Conservation (phyloP, 2,113 vertebrate genomes). For the Pleuronectes platessa region DNA sequence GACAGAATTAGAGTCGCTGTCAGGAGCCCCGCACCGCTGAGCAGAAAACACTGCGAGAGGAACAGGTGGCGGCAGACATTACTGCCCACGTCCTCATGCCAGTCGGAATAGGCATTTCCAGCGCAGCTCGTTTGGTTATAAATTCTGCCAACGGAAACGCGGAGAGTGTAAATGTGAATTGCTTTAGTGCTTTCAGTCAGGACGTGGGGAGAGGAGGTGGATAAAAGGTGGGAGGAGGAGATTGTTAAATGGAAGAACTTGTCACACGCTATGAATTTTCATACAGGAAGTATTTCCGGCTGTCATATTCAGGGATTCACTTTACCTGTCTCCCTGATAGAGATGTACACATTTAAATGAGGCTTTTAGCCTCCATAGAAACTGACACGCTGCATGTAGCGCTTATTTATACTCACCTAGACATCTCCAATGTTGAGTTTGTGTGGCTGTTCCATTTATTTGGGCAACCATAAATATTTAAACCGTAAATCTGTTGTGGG, state of each 20-base stretch:
- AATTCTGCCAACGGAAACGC: slow-evolving; percentile 54
- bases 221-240: slow-evolving; percentile 28
- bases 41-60: slow-evolving; percentile 54
- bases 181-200: slow-evolving; percentile 48
- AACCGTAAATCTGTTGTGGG: slow-evolving; percentile 65
- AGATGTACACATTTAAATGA: slow-evolving; percentile 8
- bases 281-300: slow-evolving; percentile 19
- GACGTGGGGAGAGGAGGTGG: slow-evolving; percentile 26
- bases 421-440: slow-evolving; percentile 46
- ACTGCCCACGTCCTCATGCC: slow-evolving; percentile 69
- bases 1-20: slow-evolving; percentile 55
- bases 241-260: slow-evolving; percentile 51
- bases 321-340: slow-evolving; percentile 29
- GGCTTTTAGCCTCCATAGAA: slow-evolving; percentile 18
- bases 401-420: slow-evolving; percentile 32
- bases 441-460: slow-evolving; percentile 66
- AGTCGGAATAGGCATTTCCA: slow-evolving; percentile 69
- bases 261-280: slow-evolving; percentile 41
- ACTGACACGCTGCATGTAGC: slow-evolving; percentile 2
- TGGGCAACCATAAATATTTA: slow-evolving; percentile 78
- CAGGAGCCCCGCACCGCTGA: slow-evolving; percentile 56
- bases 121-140: slow-evolving; percentile 57
- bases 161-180: slow-evolving; percentile 59
- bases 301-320: background rate
- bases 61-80: slow-evolving; percentile 75